Conservation (phyloP, 2,797 vertebrate species). For the Hipposideros larvatus region DNA sequence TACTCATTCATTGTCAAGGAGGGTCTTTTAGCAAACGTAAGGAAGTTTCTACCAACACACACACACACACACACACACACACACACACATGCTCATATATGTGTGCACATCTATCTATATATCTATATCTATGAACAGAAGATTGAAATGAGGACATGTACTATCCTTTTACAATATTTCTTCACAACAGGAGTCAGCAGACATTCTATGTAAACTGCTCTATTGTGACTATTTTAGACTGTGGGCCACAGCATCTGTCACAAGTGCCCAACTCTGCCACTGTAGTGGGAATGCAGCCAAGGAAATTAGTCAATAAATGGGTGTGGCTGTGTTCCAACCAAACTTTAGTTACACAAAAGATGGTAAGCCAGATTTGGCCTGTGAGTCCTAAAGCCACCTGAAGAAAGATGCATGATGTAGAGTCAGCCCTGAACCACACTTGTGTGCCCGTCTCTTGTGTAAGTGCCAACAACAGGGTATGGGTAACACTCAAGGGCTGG, state of each 20-base stretch:
- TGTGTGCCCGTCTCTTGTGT: background rate
- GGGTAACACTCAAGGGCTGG: background rate
- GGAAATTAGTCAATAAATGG: background rate
- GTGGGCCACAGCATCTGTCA: background rate
- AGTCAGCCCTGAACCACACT: background rate
- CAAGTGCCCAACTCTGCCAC: background rate
- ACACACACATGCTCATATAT: background rate
- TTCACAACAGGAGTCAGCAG: conserved; percentile 4
- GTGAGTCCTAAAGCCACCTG: background rate
- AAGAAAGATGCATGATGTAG: background rate
- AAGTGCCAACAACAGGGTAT: background rate
- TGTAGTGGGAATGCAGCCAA: background rate
- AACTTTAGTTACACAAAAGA: background rate
- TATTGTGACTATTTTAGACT: background rate
- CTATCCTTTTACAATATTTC: background rate
- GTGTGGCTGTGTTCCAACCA: background rate
- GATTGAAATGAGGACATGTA: conserved; percentile 20
- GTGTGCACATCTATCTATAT: background rate
- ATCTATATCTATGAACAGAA: background rate
- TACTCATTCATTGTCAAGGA: background rate
- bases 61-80: background rate
- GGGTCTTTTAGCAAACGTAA: conserved; percentile 35
- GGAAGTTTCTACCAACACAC: conserved; percentile 40
- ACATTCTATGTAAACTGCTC: conserved; percentile 31
- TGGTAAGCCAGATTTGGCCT: background rate